A percentile compares a stretch with the other conserved stretches of the same genome.
Conservation (phyloP, 2,888 invertebrate species). For the Eudasyphora cyanicolor region DNA sequence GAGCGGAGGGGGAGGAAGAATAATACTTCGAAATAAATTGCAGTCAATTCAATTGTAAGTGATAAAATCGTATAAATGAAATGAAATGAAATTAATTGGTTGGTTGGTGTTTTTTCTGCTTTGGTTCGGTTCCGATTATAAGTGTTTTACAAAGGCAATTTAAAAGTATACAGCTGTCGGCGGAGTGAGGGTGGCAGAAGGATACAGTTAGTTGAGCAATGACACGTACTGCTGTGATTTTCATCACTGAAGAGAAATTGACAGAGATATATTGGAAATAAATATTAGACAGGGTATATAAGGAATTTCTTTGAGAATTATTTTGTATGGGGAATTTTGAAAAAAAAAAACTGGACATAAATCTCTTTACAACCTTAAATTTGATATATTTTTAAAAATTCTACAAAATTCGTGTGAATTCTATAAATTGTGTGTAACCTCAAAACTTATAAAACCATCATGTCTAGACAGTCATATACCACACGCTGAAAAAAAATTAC, state of each 20-base stretch:
- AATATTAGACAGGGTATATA: too few relatives aligned
- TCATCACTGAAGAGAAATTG: background rate
- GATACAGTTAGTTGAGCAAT: background rate
- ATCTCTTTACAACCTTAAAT: too few relatives aligned
- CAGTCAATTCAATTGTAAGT: background rate
- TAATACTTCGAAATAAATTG: background rate
- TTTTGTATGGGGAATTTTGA: too few relatives aligned
- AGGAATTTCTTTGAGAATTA: too few relatives aligned
- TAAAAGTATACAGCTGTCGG: constrained; percentile 13
- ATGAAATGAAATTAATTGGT: too few relatives aligned
- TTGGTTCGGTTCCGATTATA: background rate
- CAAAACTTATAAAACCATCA: too few relatives aligned
- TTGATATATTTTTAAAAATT: too few relatives aligned
- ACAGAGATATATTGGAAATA: background rate
- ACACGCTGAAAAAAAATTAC: too few relatives aligned
- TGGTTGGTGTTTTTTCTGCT: background rate
- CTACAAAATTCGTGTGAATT: too few relatives aligned
- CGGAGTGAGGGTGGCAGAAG: background rate
- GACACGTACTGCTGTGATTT: background rate
- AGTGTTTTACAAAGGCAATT: background rate
- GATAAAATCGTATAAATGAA: constrained; percentile 9
- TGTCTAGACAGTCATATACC: too few relatives aligned
- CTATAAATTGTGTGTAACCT: too few relatives aligned
- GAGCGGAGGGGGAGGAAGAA: background rate
- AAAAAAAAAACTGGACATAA: background rate